Evolutionary conservation across 2,888 invertebrate genomes (phyloP).

Genomic region (Parasteatoda lunata): DNA sequence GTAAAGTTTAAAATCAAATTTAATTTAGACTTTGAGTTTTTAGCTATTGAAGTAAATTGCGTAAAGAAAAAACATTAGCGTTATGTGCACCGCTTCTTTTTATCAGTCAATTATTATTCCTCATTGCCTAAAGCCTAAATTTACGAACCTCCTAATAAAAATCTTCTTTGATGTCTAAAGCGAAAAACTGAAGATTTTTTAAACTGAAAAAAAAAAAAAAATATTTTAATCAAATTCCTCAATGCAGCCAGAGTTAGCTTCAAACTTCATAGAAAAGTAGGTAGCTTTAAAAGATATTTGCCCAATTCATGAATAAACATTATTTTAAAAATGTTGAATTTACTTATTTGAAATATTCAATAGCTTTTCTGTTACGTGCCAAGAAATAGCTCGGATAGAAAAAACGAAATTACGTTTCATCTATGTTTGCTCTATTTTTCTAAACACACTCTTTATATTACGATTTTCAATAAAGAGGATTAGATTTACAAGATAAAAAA

Average conservation of each 20-base stretch:
- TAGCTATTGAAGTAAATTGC: no score
- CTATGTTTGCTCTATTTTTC: conserved; percentile 2
- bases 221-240: conserved; percentile 39
- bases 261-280: background rate
- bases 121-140: no score
- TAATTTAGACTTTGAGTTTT: no score
- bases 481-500: background rate
- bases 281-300: conserved; percentile 14
- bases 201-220: background rate
- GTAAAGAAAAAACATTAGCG: no score
- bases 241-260: background rate
- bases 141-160: background rate
- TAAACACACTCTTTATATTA: background rate
- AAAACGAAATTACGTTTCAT: background rate
- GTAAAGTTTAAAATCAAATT: no score
- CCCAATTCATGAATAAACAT: conserved; percentile 34
- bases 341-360: conserved; percentile 18
- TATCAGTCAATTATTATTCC: no score
- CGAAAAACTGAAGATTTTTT: conserved; percentile 13
- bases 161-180: conserved; percentile 29
- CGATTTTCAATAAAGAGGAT: background rate
- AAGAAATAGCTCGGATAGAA: background rate
- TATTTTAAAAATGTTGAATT: conserved; percentile 14
- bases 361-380: background rate
- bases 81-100: no score